phyloP scores from a whole-genome alignment of 2,113 vertebrate species.

The Aegithalos caudatus region DNA sequence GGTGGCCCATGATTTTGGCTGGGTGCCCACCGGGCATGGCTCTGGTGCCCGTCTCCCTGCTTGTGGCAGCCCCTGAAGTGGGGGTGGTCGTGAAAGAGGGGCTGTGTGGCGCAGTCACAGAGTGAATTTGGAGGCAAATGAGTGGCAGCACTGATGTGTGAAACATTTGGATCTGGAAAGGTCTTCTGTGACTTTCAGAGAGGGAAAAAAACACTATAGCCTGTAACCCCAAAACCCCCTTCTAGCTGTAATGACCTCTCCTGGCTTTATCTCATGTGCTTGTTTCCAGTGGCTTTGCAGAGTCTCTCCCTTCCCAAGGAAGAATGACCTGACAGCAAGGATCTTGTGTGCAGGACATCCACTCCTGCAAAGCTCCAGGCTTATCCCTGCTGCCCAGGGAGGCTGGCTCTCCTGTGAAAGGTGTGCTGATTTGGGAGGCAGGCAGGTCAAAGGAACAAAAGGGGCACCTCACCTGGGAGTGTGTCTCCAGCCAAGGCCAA shows the following conservation, averaged over 20 bases:
- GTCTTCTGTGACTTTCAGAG: background rate
- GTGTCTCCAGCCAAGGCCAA: background rate
- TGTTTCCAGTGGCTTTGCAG: background rate
- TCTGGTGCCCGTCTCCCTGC: background rate
- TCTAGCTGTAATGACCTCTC: background rate
- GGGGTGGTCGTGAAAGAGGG: background rate
- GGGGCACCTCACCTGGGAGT: background rate
- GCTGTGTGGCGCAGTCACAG: accelerated
- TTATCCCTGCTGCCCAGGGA: background rate
- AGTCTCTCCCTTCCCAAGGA: background rate
- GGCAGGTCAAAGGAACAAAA: background rate
- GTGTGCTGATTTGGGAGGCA: background rate
- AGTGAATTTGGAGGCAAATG: background rate
- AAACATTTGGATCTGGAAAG: background rate
- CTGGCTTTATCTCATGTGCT: background rate
- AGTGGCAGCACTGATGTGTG: accelerated
- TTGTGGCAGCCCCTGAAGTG: background rate
- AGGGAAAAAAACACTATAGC: background rate
- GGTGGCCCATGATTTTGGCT: accelerated
- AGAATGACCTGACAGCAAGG: background rate
- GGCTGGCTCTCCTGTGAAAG: background rate
- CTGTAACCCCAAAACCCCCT: background rate
- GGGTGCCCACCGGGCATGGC: background rate
- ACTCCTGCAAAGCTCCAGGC: background rate
- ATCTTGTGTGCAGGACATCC: background rate